Conservation (phyloP, 2,888 invertebrate genomes). For the Ophion ellenae region DNA sequence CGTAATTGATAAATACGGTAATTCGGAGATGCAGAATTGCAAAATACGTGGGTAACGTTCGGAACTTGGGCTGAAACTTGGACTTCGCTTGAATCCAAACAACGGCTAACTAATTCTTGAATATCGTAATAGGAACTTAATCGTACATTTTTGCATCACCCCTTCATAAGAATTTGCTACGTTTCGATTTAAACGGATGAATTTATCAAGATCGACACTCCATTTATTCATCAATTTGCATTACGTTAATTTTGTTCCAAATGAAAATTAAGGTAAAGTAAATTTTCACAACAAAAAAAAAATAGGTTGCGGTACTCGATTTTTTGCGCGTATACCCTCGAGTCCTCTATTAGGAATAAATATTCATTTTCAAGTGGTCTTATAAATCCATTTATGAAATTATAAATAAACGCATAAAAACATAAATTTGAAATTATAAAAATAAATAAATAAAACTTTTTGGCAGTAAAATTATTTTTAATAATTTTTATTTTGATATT, state of each 20-base stretch:
- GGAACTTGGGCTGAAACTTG: slow-evolving; percentile 65
- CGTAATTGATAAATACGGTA: slow-evolving; percentile 1
- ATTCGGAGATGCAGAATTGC: neutral
- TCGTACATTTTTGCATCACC: slow-evolving; percentile 70
- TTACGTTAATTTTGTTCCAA: too few relatives aligned
- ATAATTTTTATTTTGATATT: too few relatives aligned
- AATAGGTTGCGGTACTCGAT: neutral
- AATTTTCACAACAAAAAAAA: neutral
- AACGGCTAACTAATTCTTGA: slow-evolving; percentile 75
- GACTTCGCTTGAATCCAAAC: slow-evolving; percentile 71
- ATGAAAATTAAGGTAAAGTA: too few relatives aligned
- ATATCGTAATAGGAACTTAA: slow-evolving; percentile 80
- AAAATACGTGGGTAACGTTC: slow-evolving; percentile 11
- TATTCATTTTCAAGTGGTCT: too few relatives aligned
- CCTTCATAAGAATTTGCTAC: neutral
- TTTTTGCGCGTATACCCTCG: too few relatives aligned
- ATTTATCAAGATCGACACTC: neutral
- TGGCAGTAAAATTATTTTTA: neutral
- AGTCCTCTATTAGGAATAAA: too few relatives aligned
- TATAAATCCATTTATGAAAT: too few relatives aligned
- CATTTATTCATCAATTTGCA: too few relatives aligned
- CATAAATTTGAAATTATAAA: too few relatives aligned
- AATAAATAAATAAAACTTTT: neutral
- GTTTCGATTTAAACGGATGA: slow-evolving; percentile 25
- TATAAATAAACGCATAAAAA: too few relatives aligned